Conservation (phyloP, 2,797 vertebrate genomes). For the Coilia nasus region DNA sequence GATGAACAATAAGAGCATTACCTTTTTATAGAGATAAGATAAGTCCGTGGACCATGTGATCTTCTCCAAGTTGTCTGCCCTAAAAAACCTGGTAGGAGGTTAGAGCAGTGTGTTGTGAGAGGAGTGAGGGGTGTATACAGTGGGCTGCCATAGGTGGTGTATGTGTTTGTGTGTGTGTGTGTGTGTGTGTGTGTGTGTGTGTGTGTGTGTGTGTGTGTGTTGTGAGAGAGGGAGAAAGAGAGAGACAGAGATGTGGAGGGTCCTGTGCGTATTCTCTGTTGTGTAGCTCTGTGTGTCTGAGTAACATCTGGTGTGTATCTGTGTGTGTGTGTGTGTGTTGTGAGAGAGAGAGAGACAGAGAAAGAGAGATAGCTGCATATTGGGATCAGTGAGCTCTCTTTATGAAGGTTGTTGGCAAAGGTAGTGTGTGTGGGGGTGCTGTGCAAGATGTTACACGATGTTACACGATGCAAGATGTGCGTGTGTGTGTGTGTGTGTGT, state of each 20-base stretch:
- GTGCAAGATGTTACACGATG: too few species aligned
- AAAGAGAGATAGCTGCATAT: not conserved
- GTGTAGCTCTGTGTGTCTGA: not conserved
- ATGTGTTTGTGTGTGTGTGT: not conserved
- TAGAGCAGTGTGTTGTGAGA: not conserved
- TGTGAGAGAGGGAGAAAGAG: not conserved
- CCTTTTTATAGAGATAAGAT: not conserved
- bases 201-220: slow-evolving; percentile 12
- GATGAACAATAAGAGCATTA: not conserved
- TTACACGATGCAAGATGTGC: too few species aligned
- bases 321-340: too few species aligned
- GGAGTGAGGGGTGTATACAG: not conserved
- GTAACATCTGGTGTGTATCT: too few species aligned
- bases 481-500: slow-evolving; percentile 38
- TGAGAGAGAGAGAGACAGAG: too few species aligned
- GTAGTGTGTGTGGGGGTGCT: not conserved
- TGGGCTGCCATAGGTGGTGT: not conserved
- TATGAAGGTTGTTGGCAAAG: not conserved
- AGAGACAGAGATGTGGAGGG: not conserved
- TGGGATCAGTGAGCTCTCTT: not conserved
- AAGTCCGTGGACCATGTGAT: not conserved
- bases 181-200: slow-evolving; percentile 9
- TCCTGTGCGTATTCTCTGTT: not conserved
- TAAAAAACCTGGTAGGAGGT: not conserved
- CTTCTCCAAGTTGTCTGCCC: not conserved